phyloP scores from a whole-genome alignment of 1,140 invertebrate species.

The Maconellicoccus hirsutus region DNA sequence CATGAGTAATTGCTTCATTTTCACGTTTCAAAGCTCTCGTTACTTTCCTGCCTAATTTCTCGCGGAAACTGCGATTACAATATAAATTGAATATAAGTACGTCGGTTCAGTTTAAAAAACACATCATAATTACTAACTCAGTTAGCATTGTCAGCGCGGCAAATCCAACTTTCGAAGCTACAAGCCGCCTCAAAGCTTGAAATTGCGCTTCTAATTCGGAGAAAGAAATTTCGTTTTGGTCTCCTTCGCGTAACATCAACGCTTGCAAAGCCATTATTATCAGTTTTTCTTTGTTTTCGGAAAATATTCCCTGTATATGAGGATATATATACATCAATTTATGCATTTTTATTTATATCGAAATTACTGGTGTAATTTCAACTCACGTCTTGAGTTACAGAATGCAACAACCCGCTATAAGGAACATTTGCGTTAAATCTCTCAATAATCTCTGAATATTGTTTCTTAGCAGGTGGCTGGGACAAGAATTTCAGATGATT shows the following conservation, averaged over 20 bases:
- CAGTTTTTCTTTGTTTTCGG: slow-evolving; percentile 96
- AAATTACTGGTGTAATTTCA: too few relatives aligned
- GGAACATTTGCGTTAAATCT: slow-evolving; percentile 95
- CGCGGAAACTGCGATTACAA: slow-evolving; percentile 60
- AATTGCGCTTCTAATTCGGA: slow-evolving; percentile 83
- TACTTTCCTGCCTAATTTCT: slow-evolving; percentile 77
- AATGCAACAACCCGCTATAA: slow-evolving; percentile 93
- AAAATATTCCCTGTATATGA: slow-evolving; percentile 71
- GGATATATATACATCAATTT: too few relatives aligned
- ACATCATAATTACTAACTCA: slow-evolving; percentile 45
- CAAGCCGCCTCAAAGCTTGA: slow-evolving; percentile 79
- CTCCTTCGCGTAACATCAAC: slow-evolving; percentile 58
- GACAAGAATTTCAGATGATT: slow-evolving; percentile 72
- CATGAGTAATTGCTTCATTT: slow-evolving; percentile 82
- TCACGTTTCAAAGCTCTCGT: slow-evolving; percentile 69
- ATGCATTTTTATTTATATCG: neutral
- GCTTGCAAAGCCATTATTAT: slow-evolving; percentile 69
- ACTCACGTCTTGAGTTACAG: slow-evolving; percentile 88
- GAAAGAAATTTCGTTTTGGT: slow-evolving; percentile 45
- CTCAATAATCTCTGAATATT: slow-evolving; percentile 35
- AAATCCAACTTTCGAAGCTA: slow-evolving; percentile 96
- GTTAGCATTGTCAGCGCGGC: slow-evolving; percentile 83
- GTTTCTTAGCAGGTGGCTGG: slow-evolving; percentile 48
- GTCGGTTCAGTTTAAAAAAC: neutral
- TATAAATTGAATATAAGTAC: neutral